Conservation (phyloP, 2,113 vertebrate genomes). For the Galeopterus variegatus region DNA sequence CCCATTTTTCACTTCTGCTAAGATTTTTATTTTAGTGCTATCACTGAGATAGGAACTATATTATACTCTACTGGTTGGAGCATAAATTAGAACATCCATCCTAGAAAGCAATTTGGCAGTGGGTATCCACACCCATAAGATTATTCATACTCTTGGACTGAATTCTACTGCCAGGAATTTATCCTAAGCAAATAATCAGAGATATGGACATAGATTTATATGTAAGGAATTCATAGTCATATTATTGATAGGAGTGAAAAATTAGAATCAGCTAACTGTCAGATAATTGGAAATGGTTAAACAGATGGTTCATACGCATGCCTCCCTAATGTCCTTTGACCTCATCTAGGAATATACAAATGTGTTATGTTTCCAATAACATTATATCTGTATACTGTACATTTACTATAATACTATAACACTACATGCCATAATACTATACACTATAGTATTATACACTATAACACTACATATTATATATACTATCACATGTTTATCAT, state of each 20-base stretch:
- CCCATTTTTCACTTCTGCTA: constrained; percentile 1
- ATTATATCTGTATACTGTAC: background rate
- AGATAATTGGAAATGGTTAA: constrained; percentile 26
- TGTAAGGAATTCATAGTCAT: background rate
- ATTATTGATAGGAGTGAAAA: constrained; percentile 12
- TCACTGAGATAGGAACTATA: background rate
- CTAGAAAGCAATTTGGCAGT: constrained; percentile 29
- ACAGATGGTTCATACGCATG: background rate
- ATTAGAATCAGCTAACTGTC: background rate
- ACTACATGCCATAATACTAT: background rate
- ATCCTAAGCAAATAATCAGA: constrained; percentile 45
- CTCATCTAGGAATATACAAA: background rate
- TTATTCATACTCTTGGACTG: constrained; percentile 45
- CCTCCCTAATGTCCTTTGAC: background rate
- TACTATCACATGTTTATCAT: background rate
- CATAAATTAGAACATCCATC: background rate
- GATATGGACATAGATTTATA: constrained; percentile 37
- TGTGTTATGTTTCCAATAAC: background rate
- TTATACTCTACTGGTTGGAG: background rate
- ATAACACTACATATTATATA: background rate
- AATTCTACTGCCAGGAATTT: constrained; percentile 44
- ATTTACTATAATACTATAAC: background rate
- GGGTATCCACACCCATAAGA: constrained; percentile 14
- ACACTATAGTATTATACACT: background rate
- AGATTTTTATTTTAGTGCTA: background rate